A percentile compares a stretch with the other conserved stretches of the same genome.
These are phyloP conservation scores for Lochmaea crataegi DNA, from an alignment of 2,888 invertebrate species.

Conservation along the genomic window DNA sequence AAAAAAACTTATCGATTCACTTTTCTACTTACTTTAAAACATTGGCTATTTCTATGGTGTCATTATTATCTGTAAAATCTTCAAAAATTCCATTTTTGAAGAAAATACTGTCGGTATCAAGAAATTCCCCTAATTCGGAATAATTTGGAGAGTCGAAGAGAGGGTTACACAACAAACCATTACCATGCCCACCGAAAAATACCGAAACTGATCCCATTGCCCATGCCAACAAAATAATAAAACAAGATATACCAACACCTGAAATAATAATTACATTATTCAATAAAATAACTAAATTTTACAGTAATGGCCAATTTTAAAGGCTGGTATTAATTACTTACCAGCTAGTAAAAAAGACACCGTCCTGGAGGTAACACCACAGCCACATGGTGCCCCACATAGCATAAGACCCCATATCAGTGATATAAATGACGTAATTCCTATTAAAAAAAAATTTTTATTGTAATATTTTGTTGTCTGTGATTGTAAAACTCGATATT, in stretches of 20 bases:
- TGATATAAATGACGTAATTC: conserved; percentile 66
- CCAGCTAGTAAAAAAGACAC: conserved; percentile 59
- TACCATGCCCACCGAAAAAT: conserved; percentile 74
- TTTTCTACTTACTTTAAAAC: conserved; percentile 46
- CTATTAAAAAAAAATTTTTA: conserved; percentile 46
- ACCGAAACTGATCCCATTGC: conserved; percentile 70
- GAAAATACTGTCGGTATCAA: conserved; percentile 76
- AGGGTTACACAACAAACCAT: conserved; percentile 78
- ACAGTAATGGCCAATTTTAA: no score
- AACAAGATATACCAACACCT: conserved; percentile 67
- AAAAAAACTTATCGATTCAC: no score
- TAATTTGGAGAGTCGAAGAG: conserved; percentile 77
- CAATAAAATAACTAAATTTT: no score
- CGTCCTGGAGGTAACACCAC: conserved; percentile 58
- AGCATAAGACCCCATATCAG: conserved; percentile 68
- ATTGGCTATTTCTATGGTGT: conserved; percentile 40
- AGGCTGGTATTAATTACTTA: conserved; percentile 4
- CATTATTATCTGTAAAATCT: conserved; percentile 55
- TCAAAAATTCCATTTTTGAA: conserved; percentile 69
- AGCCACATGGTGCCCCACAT: conserved; percentile 66
- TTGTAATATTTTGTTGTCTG: conserved; percentile 1
- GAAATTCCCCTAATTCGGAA: conserved; percentile 71
- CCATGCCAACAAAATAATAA: conserved; percentile 69
- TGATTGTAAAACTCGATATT: background rate
- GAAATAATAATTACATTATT: background rate